These are phyloP conservation scores for Corythornis vintsioides DNA, from an alignment of 2,113 vertebrate species.

Conservation along the genomic window DNA sequence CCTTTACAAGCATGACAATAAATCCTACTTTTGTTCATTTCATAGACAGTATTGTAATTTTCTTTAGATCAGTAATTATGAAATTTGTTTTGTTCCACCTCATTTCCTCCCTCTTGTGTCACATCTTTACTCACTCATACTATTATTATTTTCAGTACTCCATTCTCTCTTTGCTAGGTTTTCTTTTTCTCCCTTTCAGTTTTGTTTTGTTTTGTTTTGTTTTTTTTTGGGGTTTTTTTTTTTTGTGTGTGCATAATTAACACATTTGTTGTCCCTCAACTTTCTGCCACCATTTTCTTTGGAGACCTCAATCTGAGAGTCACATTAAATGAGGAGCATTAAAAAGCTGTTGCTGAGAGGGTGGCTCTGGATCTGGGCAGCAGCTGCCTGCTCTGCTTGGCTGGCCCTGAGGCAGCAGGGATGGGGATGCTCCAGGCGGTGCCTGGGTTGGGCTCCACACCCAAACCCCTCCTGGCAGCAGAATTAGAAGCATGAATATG, in stretches of 20 bases:
- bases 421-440: not conserved
- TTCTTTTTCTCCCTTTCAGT: not conserved
- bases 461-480: not conserved
- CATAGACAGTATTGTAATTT: not conserved
- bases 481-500: not conserved
- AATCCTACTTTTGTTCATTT: not conserved
- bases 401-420: not conserved
- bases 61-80: not conserved
- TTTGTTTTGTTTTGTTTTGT: too few relatives aligned
- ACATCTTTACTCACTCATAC: not conserved
- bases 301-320: not conserved
- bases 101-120: not conserved
- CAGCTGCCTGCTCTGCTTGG: not conserved
- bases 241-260: not conserved
- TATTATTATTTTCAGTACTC: not conserved
- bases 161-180: not conserved
- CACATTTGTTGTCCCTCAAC: not conserved
- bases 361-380: not conserved
- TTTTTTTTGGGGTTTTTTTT: too few relatives aligned
- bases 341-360: not conserved
- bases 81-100: not conserved
- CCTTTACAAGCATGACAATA: not conserved
- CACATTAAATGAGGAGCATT: not conserved
- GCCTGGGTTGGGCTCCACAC: not conserved
- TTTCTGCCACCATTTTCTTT: not conserved